Base-by-base conservation (phyloP, 2,888 invertebrate genomes). In the Macrophya annulata region DNA sequence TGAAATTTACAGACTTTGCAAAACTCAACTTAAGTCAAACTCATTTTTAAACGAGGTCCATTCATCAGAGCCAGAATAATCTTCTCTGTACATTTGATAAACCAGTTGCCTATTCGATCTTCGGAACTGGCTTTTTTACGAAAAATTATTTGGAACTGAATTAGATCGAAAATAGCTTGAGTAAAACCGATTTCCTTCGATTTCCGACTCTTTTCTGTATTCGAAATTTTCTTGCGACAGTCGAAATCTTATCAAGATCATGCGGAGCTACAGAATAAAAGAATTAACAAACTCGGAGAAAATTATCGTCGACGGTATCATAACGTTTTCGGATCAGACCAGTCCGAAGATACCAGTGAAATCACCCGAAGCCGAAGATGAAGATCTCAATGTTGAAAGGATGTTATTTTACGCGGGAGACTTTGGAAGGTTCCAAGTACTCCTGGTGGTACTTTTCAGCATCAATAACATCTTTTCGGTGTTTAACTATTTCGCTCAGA, bases 401-500 rank as follows among this genome's bases (percentile, higher is more conserved):
- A 94, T 95, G 92, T 90, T 95, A 48, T 92, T 91, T 84, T 94
- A 94, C 87, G 95, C 94, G 62, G 95, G 95, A 48, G 94, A 95
- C 90, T 95, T 95, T 87, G 93, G 94, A 87, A 93, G 93, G 79
- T 94, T 94, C 89, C 95, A 95, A 89, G 89, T 92, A 68, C 90
- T 95, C 6, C 91, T 95, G 87, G 92, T 95, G 91, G 87, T 93
- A n/a, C 90, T 95, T 0, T 95, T 95, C 89, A 94, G 94, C 84
- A 65, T 94, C 8, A 94, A 95, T 85, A 95, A 95, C 90, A 88
- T 95, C 10, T 90, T 95, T 6, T 94, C 95, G 0, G 94, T 95
- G 0, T 94, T 95, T 90, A 95, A 95, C 88, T 95, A 95, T 91
- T 95, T 95, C 89, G 95, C 95, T 10, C 95, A 95, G 90, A 95